These are phyloP conservation scores for Forbesichthys papilliferus DNA, from an alignment of 2,113 vertebrate species.

Conservation along the genomic window DNA sequence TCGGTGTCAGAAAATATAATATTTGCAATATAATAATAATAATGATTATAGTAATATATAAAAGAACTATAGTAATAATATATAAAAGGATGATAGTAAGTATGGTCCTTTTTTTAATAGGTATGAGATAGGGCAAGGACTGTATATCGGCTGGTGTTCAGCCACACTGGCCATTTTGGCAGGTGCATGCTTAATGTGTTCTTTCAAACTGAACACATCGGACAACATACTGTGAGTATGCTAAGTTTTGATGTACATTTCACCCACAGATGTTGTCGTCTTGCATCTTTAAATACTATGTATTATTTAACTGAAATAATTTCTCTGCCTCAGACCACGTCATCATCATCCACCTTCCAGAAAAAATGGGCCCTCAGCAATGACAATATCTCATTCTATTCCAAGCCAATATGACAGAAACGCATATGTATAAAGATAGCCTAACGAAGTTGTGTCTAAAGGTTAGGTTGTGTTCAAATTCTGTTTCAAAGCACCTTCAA, in stretches of 20 bases:
- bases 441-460: too few species aligned
- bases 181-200: conserved; percentile 64
- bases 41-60: too few species aligned
- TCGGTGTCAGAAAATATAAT: neutral
- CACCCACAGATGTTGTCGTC: neutral
- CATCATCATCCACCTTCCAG: conserved; percentile 51
- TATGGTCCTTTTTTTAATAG: conserved; percentile 37
- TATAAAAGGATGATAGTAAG: neutral
- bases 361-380: conserved; percentile 35
- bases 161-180: conserved; percentile 66
- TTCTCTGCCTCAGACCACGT: conserved; percentile 46
- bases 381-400: conserved; percentile 27
- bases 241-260: too few species aligned
- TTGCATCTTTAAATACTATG: neutral
- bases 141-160: conserved; percentile 80
- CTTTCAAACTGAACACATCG: conserved; percentile 41
- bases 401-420: conserved; percentile 69
- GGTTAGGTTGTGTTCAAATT: too few species aligned
- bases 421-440: conserved; percentile 67
- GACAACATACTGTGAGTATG: conserved; percentile 62
- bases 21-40: neutral
- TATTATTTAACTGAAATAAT: neutral
- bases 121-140: conserved; percentile 76
- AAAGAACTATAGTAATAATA: neutral
- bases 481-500: too few species aligned